Evolutionary conservation across 2,888 invertebrate genomes (phyloP).

Genomic region (Tinea pellionella): DNA sequence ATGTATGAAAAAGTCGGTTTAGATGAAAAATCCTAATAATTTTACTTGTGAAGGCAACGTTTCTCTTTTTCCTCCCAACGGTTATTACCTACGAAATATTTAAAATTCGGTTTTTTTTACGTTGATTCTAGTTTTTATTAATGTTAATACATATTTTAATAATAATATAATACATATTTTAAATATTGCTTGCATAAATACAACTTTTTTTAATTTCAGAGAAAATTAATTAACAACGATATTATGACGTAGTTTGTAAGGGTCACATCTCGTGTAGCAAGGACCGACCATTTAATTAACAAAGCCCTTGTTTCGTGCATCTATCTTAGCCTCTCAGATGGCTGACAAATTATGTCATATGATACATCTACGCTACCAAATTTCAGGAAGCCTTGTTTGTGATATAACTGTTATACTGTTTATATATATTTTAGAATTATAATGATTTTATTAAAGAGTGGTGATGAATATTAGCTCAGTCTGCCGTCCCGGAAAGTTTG

Average conservation of each 20-base stretch:
- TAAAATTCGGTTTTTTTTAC: no score
- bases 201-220: neutral
- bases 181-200: no score
- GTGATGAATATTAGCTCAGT: no score
- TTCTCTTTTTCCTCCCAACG: neutral
- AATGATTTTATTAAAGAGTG: no score
- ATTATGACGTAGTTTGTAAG: slow-evolving; percentile 9
- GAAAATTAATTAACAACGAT: slow-evolving; percentile 10
- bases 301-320: slow-evolving; percentile 11
- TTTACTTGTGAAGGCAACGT: neutral
- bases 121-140: no score
- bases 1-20: neutral
- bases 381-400: neutral
- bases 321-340: slow-evolving; percentile 10
- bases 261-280: slow-evolving; percentile 4
- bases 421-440: neutral
- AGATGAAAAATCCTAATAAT: neutral
- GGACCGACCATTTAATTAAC: slow-evolving; percentile 12
- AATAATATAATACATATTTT: no score
- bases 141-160: no score
- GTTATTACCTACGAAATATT: neutral
- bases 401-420: neutral
- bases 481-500: no score
- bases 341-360: slow-evolving; percentile 13
- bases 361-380: slow-evolving; percentile 8